Percentiles rank a stretch among this genome's conserved stretches.
These are phyloP conservation scores for Drosophila percnosoma DNA, from an alignment of 2,888 invertebrate species.

Conservation along the genomic window DNA sequence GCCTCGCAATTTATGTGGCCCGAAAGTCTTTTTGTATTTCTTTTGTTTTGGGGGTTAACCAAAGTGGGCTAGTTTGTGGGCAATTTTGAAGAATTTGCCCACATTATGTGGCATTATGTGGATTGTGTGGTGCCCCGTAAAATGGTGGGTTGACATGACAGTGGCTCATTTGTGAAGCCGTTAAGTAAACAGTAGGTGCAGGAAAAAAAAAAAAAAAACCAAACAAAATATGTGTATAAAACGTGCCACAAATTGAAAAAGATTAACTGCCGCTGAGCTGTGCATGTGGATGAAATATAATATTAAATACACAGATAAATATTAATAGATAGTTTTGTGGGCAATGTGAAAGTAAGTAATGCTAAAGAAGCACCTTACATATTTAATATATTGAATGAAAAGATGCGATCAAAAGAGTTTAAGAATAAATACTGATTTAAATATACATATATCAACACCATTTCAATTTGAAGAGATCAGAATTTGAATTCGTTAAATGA, in stretches of 20 bases:
- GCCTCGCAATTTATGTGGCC: constrained; percentile 47
- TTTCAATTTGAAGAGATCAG: not conserved
- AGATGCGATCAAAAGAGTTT: not conserved
- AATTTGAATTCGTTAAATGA: not conserved
- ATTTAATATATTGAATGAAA: not conserved
- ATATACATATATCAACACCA: not conserved
- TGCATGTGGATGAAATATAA: not conserved
- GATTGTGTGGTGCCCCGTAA: constrained; percentile 31
- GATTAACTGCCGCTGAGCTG: constrained; percentile 4
- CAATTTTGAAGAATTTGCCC: constrained; percentile 71
- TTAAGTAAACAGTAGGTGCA: constrained; percentile 42
- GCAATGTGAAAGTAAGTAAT: not conserved
- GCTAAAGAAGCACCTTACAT: not conserved
- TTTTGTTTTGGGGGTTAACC: constrained; percentile 11
- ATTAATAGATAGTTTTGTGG: not conserved
- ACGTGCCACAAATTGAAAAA: constrained; percentile 18
- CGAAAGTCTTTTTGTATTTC: constrained; percentile 25
- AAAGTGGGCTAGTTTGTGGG: constrained; percentile 75
- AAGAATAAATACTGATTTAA: not conserved
- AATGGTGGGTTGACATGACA: constrained; percentile 69
- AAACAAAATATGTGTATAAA: constrained; percentile 9
- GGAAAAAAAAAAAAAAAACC: not conserved
- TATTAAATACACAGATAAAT: not conserved
- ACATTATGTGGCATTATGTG: constrained; percentile 47
- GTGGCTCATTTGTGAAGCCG: constrained; percentile 61